Evolutionary conservation across 2,113 vertebrate species (phyloP).

Genomic region (Rhagologus leucostigma): DNA sequence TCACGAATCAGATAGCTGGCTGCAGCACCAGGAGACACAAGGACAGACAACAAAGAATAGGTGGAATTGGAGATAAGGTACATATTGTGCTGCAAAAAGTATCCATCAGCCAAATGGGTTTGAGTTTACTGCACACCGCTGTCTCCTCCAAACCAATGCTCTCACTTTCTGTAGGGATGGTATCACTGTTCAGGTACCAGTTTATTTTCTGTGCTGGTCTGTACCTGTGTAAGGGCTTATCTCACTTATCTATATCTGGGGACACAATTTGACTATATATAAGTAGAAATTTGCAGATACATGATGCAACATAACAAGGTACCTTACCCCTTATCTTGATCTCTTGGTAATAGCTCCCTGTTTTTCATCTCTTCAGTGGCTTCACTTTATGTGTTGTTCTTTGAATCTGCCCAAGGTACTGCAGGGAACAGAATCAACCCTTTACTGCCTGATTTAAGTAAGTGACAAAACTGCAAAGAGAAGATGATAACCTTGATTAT

Average conservation of each 20-base stretch:
- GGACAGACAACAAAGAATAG: neutral
- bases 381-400: neutral
- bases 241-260: neutral
- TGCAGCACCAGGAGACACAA: neutral
- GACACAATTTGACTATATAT: neutral
- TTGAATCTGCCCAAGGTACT: neutral
- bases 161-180: neutral
- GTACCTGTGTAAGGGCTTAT: neutral
- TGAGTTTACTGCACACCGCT: neutral
- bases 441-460: neutral
- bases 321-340: neutral
- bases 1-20: conserved; percentile 12
- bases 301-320: neutral
- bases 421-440: neutral
- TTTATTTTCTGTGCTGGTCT: neutral
- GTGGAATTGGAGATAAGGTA: neutral
- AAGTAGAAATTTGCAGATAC: neutral
- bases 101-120: neutral
- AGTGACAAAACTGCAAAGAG: neutral
- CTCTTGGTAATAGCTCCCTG: neutral
- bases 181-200: neutral
- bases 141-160: neutral
- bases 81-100: neutral
- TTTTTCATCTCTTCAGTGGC: neutral
- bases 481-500: neutral